Conservation (phyloP, 2,888 invertebrate genomes). For the Lamellibrachia columna region DNA sequence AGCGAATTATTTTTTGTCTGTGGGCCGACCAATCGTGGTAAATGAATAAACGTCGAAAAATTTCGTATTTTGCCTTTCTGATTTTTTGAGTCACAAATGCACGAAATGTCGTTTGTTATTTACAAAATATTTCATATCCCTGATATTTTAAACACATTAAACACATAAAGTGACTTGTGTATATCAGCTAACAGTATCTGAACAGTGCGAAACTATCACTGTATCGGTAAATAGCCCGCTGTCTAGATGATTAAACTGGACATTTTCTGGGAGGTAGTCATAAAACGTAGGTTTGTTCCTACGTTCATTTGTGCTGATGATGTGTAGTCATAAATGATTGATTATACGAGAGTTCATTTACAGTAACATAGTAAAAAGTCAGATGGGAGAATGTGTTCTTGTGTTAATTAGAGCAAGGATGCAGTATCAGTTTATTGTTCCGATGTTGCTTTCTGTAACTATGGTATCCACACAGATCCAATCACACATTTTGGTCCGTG, state of each 20-base stretch:
- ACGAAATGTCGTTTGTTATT: background rate
- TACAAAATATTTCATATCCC: background rate
- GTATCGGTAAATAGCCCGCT: background rate
- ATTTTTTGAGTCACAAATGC: background rate
- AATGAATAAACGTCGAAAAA: background rate
- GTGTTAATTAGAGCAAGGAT: background rate
- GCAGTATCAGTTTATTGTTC: background rate
- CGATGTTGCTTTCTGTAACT: background rate
- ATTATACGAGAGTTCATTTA: background rate
- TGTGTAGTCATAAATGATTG: background rate
- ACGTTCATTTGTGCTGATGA: too few species aligned
- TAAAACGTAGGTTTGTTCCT: background rate
- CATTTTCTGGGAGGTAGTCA: background rate
- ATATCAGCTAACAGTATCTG: background rate
- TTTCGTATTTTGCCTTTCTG: background rate
- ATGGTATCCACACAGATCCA: background rate
- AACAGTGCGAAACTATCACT: background rate
- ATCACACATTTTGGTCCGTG: background rate
- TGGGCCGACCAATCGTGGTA: too few species aligned
- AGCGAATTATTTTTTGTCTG: too few species aligned
- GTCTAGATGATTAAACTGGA: background rate
- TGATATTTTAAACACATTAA: background rate
- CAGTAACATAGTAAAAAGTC: background rate
- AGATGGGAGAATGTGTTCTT: background rate
- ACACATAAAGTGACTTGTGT: background rate